A percentile compares a stretch with the other conserved stretches of the same genome.
Conservation (phyloP, 2,888 invertebrate species). For the Acanthosoma haemorrhoidale region DNA sequence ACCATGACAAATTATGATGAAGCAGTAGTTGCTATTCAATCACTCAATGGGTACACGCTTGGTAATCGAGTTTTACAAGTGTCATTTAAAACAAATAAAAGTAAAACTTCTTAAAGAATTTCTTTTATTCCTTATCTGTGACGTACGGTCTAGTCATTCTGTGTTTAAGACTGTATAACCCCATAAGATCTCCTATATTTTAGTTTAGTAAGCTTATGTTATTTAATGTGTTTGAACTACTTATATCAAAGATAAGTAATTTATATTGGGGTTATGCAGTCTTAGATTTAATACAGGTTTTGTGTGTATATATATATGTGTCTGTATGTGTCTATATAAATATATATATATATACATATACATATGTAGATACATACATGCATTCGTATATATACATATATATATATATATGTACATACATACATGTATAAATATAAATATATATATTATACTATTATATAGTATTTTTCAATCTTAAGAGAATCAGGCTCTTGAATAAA, state of each 20-base stretch:
- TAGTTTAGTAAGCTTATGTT: constrained; percentile 9
- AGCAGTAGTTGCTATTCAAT: constrained; percentile 92
- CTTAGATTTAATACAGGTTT: constrained; percentile 30
- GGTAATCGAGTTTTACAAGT: constrained; percentile 94
- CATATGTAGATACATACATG: constrained; percentile 6
- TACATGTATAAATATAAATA: constrained; percentile 16
- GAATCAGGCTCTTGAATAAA: constrained; percentile 30
- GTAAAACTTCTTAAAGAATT: constrained; percentile 45
- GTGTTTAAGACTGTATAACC: constrained; percentile 21
- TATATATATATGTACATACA: constrained; percentile 6
- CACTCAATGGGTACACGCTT: constrained; percentile 90
- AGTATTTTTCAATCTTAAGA: constrained; percentile 26
- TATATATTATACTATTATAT: constrained; percentile 23
- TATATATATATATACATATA: constrained; percentile 25
- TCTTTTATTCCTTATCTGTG: constrained; percentile 37
- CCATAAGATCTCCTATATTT: constrained; percentile 23
- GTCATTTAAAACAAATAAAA: constrained; percentile 92
- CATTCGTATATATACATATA: neutral
- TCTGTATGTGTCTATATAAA: constrained; percentile 12
- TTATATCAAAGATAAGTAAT: constrained; percentile 8
- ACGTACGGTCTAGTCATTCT: constrained; percentile 21
- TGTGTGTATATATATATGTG: constrained; percentile 6
- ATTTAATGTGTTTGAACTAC: constrained; percentile 16
- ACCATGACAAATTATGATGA: constrained; percentile 99
- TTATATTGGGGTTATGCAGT: constrained; percentile 36